Evolutionary conservation across 2,797 vertebrate species (phyloP), one percentile per base, ranked within the genome.

Genomic region (Sparidentex hasta): DNA sequence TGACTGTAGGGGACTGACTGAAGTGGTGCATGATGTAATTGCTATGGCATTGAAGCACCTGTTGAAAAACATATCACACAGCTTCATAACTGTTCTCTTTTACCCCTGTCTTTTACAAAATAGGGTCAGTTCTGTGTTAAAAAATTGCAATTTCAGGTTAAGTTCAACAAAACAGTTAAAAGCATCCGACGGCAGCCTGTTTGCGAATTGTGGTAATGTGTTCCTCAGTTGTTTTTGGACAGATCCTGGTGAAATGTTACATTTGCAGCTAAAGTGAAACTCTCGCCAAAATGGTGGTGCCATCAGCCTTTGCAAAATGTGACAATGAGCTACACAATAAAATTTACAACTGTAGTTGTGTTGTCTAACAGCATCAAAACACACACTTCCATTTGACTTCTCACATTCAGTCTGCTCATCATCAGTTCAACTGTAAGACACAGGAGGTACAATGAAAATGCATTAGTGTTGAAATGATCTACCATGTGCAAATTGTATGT

Each of bases 361-460:
- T 13, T 23, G 14, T 55, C 2, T 33, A 21, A 16, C 1, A 17
- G 12, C 25, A 16, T 57, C 25, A 33, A 47, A 41, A 12, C 41
- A 14, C n/a, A 50, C 29, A 51, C 0, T 9, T 5, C 3, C 20
- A 29, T n/a, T 41, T 41, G 11, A 41, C 56, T 13, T 27, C 21
- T 41, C 6, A 47, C n/a, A 23, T 18, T 50, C 7, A 27, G 44
- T 43, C 14, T 25, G n/a, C 27, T 38, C 56, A 38, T 58, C 21
- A n/a, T 27, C 18, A 16, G 50, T 51, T 20, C 20, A 9, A 29
- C 65, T 65, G 11, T 50, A 6, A 8, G 7, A 33, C 3, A 0
- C 11, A 66, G 5, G 33, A 52, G 47, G 46, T 47, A 71, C 50
- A 62, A 33, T 38, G 46, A 69, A 72, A 76, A 57, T 13, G 57